Base-by-base conservation (phyloP, 2,113 vertebrate genomes). In the Hippocampus guttulatus region DNA sequence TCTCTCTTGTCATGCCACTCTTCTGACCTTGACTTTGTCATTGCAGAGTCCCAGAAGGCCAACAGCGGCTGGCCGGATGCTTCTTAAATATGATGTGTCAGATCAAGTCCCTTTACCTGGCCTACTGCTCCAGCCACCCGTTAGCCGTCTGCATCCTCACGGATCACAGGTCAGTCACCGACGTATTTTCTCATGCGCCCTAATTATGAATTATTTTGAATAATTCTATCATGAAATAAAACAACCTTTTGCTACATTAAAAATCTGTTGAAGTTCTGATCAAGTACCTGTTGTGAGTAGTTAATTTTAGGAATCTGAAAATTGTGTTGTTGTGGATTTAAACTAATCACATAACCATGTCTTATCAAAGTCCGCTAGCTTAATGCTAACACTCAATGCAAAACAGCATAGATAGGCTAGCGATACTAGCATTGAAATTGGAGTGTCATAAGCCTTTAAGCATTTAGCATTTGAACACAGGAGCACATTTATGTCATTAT, bases 61-160 rank as follows among this genome's bases (percentile, higher is more conserved):
- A 97, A 88, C 97, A 98, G 87, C 93, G 91, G 43, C 92, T 98
- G 63, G 96, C 95, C 0, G 93, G 93, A 57, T 98, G 94, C 82
- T 97, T 96, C 62, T 81, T 97, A 78, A 95, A 91, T 88, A 86
- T 95, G 80, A 92, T 98, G 93, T 89, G 92, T 85, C 96, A 98
- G 90, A 94, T 98, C 92, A 92, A 93, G 77, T 93, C 85, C 7
- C 88, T 98, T 78, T 98, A 99, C 85, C 87, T 97, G 83, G 90
- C 93, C 0, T 99, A 99, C 87, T 98, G 97, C 54, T 94, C 93
- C 64, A 98, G 95, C 79, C 97, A 98, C 76, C 97, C 97, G 0
- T 94, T 93, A 0, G 97, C 97, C 3, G 97, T 98, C 72, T 92
- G 85, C 10, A 95, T 98, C 80, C 93, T 99, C 83, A 98, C 96